A percentile compares a stretch with the other conserved stretches of the same genome.
phyloP scores from a whole-genome alignment of 2,888 invertebrate genomes.

The Lordiphosa andalusiaca region DNA sequence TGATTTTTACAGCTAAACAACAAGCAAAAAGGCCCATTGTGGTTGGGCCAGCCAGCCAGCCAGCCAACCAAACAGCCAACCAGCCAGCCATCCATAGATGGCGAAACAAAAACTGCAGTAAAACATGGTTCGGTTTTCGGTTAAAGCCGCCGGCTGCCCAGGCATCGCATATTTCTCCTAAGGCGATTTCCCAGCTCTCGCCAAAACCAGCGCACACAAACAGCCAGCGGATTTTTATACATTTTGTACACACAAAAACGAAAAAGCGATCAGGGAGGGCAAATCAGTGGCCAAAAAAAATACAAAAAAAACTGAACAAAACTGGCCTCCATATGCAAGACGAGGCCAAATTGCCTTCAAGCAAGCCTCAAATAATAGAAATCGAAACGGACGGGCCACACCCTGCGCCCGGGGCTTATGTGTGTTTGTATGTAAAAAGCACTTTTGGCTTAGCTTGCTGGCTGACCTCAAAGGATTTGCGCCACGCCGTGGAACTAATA shows the following conservation, averaged over 20 bases:
- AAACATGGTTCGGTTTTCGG: slow-evolving; percentile 49
- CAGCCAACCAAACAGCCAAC: no score
- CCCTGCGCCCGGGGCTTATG: slow-evolving; percentile 8
- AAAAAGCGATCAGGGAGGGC: slow-evolving; percentile 13
- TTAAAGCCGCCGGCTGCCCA: slow-evolving; percentile 44
- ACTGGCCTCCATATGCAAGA: slow-evolving; percentile 57
- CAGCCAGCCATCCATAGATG: slow-evolving; percentile 50
- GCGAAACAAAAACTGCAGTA: slow-evolving; percentile 67
- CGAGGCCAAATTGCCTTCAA: slow-evolving; percentile 23
- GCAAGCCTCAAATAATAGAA: slow-evolving; percentile 59
- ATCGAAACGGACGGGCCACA: slow-evolving; percentile 38
- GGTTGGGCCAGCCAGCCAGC: slow-evolving; percentile 21
- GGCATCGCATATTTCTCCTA: slow-evolving; percentile 54
- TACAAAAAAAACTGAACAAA: no score
- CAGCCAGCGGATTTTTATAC: slow-evolving; percentile 60
- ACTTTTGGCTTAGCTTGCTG: slow-evolving; percentile 39
- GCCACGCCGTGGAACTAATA: slow-evolving; percentile 46
- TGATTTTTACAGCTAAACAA: slow-evolving; percentile 68
- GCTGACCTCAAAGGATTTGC: slow-evolving; percentile 68
- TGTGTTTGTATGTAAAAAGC: slow-evolving; percentile 7
- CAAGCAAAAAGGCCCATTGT: slow-evolving; percentile 32
- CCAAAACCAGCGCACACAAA: slow-evolving; percentile 46
- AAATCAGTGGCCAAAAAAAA: slow-evolving; percentile 17
- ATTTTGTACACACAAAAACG: slow-evolving; percentile 6
- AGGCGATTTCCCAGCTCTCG: slow-evolving; percentile 54